Conservation (phyloP, 2,113 vertebrate species). For the Blennius ocellaris region DNA sequence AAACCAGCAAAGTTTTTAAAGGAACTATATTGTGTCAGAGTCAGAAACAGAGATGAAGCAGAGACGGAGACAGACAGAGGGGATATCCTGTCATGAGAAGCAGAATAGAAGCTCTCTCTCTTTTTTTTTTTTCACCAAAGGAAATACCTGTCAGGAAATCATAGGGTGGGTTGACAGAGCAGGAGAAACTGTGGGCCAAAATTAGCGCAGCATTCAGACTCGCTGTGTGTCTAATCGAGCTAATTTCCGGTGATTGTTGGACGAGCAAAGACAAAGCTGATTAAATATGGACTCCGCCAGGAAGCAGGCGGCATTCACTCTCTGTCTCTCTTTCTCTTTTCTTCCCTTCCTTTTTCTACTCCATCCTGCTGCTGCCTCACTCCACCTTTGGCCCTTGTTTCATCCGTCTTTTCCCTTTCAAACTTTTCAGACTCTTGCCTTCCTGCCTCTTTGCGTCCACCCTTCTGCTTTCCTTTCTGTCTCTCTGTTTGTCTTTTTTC, state of each 20-base stretch:
- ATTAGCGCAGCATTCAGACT: constrained; percentile 72
- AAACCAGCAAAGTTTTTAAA: neutral
- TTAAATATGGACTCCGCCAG: constrained; percentile 73
- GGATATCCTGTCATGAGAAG: constrained; percentile 78
- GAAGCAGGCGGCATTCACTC: constrained; percentile 59
- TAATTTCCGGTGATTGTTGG: constrained; percentile 85
- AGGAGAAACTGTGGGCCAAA: constrained; percentile 65
- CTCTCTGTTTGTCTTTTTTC: constrained; percentile 28
- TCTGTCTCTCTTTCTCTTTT: constrained; percentile 30
- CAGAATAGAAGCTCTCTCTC: constrained; percentile 37
- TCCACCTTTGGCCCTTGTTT: constrained; percentile 46
- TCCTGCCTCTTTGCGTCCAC: constrained; percentile 67
- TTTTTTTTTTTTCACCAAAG: constrained; percentile 62
- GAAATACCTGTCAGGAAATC: constrained; percentile 78
- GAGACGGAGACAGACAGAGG: constrained; percentile 62
- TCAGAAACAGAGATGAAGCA: constrained; percentile 36
- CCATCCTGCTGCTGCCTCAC: constrained; percentile 17
- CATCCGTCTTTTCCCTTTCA: constrained; percentile 47
- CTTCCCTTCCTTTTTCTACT: constrained; percentile 14
- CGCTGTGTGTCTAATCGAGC: constrained; percentile 65
- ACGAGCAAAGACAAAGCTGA: constrained; percentile 71
- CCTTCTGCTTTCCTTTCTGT: constrained; percentile 53
- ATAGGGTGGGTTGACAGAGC: constrained; percentile 55
- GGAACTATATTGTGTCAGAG: neutral
- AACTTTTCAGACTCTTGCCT: constrained; percentile 47